Evolutionary conservation across 2,113 vertebrate species (phyloP).

Genomic region (Gymnobelideus leadbeateri): DNA sequence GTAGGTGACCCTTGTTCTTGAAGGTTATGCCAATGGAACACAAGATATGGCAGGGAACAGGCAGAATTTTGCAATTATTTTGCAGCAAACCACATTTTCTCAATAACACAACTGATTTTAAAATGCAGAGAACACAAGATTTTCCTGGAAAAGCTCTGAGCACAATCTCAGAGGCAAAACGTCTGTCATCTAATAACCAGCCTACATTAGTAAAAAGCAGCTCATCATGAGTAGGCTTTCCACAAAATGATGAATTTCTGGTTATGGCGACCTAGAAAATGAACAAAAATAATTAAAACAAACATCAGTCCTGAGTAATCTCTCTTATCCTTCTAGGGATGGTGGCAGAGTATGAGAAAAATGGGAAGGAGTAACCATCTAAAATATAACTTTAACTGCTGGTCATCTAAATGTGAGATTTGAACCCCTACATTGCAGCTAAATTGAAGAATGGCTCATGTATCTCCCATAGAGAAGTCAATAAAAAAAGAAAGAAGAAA

Average conservation of each 20-base stretch:
- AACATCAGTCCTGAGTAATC: background rate
- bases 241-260: background rate
- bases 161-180: background rate
- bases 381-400: background rate
- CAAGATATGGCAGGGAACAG: background rate
- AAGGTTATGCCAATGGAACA: background rate
- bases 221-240: background rate
- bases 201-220: background rate
- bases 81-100: background rate
- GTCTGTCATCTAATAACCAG: background rate
- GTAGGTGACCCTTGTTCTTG: background rate
- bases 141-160: background rate
- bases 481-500: background rate
- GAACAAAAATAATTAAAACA: background rate
- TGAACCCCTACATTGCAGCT: background rate
- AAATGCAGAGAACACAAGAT: background rate
- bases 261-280: background rate
- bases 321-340: background rate
- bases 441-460: background rate
- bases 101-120: background rate
- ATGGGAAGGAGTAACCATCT: background rate
- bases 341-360: background rate
- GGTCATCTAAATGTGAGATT: background rate
- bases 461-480: background rate
- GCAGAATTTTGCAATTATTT: background rate